Base-by-base conservation (phyloP, 2,797 vertebrate genomes). In the Stomatorhinus walkeri region DNA sequence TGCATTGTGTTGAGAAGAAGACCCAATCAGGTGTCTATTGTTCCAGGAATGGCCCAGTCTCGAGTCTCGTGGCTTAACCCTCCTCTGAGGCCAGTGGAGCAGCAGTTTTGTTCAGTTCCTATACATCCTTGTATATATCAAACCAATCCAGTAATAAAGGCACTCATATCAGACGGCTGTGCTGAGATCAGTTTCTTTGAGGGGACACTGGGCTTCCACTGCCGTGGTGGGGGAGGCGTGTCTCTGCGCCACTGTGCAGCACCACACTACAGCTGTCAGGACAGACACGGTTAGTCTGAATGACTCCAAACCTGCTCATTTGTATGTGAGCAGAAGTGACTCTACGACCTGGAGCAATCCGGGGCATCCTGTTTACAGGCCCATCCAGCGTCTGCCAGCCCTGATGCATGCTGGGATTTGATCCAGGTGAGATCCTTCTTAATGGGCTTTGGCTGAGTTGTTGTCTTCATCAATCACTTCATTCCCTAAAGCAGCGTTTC, bases 1-100 rank as follows among this genome's bases (percentile, higher is more conserved):
- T 59, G n/a, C 14, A 1, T 46, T 59, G 9, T 48, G 52, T 12
- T 56, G 28, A 49, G 22, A 28, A 4, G 87, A 51, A 32, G 76
- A 61, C 86, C 79, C 40, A 46, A 87, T 88, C 52, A 14, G 56
- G 88, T 56, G 56, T 88, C 72, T 24, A 6, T 88, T 88, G 43
- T 88, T 68, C 61, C 48, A n/a, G 22, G 22, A 86, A 52, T 32
- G 28, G 51, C 32, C 51, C 12, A 5, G 14, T 86, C 24, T 16
- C 6, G 0, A 86, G 22, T 86, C 22, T 86, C 3, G 3, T 36
- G 49, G 49, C 48, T 32, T 86, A 28, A 56, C 89, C 76, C 72
- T 91, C 86, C 79, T 87, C 43, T 81, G 89, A 87, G 22, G 89
- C 43, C 61, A 90, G 72, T 90, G 89, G 36, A 89, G 9, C 51